These are phyloP conservation scores for Alosa alosa DNA, from an alignment of 2,113 vertebrate genomes.

Conservation along the genomic window DNA sequence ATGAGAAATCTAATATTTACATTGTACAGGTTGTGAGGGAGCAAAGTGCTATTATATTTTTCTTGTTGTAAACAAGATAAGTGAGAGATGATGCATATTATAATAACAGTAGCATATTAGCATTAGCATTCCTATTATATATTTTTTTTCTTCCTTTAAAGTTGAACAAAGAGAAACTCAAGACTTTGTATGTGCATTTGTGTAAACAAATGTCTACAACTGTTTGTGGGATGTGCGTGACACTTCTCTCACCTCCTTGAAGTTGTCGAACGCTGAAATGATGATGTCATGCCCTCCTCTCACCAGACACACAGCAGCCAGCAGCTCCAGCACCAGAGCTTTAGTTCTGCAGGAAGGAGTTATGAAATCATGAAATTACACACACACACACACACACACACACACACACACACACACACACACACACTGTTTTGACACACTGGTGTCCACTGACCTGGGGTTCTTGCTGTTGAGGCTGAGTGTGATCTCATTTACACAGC, in stretches of 20 bases:
- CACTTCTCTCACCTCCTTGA: conserved; percentile 81
- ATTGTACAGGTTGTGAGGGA: background rate
- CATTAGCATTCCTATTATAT: background rate
- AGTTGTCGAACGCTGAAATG: conserved; percentile 89
- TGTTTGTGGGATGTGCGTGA: background rate
- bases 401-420: conserved; percentile 19
- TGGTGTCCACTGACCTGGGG: conserved; percentile 75
- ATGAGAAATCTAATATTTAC: background rate
- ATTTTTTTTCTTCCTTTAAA: background rate
- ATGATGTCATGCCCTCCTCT: conserved; percentile 94
- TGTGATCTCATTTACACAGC: conserved; percentile 95
- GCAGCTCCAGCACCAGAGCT: conserved; percentile 89
- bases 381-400: background rate
- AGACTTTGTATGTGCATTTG: background rate
- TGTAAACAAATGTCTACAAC: background rate
- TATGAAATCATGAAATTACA: background rate
- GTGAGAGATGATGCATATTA: no score
- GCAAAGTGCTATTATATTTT: background rate
- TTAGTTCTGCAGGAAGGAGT: conserved; percentile 80
- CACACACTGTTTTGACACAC: conserved; percentile 12
- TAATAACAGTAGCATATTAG: no score
- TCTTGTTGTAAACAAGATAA: no score
- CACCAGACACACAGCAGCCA: conserved; percentile 92
- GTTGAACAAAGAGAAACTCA: background rate
- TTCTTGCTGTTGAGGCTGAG: conserved; percentile 93